Evolutionary conservation across 2,888 invertebrate species (phyloP).

Genomic region (Aleiodes testaceus): DNA sequence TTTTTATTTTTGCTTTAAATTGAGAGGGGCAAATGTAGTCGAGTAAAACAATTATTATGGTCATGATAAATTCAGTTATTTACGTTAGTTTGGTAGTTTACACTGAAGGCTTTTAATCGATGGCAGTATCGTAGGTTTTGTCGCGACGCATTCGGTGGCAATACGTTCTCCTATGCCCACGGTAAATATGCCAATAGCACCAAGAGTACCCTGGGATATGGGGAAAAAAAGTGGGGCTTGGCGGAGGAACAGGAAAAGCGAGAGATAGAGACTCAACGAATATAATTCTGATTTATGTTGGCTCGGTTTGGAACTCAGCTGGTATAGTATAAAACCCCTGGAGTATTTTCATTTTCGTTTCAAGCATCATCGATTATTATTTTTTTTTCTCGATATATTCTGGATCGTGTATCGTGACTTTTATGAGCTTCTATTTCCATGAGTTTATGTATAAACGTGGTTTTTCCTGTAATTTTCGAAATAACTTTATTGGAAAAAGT

Average conservation of each 20-base stretch:
- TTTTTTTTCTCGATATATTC: conserved; percentile 4
- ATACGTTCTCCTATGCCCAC: conserved; percentile 54
- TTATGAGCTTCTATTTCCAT: conserved; percentile 39
- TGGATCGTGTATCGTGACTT: conserved; percentile 32
- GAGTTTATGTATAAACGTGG: background rate
- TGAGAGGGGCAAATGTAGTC: too few species aligned
- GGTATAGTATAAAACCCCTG: conserved; percentile 33
- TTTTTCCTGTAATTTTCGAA: conserved; percentile 10
- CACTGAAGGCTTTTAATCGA: conserved; percentile 20
- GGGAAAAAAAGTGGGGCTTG: conserved; percentile 38
- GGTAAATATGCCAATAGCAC: conserved; percentile 56
- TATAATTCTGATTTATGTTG: conserved; percentile 57
- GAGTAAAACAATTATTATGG: background rate
- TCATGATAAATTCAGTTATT: background rate
- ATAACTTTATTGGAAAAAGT: conserved; percentile 28
- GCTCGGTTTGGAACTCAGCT: conserved; percentile 29
- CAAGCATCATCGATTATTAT: conserved; percentile 41
- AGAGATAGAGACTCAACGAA: conserved; percentile 52
- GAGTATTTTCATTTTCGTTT: conserved; percentile 48
- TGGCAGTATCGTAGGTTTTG: conserved; percentile 35
- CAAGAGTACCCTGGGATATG: conserved; percentile 37
- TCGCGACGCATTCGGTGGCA: conserved; percentile 49
- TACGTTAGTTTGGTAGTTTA: conserved; percentile 1
- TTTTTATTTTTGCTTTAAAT: too few species aligned
- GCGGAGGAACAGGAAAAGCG: conserved; percentile 49